Conservation (phyloP, 2,888 invertebrate species). For the Zaprionus bogoriensis region DNA sequence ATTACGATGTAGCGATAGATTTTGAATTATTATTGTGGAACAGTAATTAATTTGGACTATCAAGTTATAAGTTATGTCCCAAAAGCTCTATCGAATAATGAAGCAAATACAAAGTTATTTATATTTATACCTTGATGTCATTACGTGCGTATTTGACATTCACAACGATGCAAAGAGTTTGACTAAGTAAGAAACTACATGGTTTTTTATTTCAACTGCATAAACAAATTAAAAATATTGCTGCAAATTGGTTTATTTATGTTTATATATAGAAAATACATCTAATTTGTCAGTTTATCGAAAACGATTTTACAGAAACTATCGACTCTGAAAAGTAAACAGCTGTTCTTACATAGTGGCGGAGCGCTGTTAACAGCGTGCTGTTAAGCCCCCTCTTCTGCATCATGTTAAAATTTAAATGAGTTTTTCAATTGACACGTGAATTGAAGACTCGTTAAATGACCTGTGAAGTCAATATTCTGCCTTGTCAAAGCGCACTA, state of each 20-base stretch:
- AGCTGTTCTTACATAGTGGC: background rate
- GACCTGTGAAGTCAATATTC: background rate
- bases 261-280: background rate
- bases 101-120: no score
- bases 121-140: no score
- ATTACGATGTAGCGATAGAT: background rate
- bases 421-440: no score
- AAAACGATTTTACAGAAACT: background rate
- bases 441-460: background rate
- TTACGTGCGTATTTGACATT: no score
- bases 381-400: no score
- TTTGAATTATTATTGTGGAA: background rate
- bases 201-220: no score
- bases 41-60: background rate
- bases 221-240: background rate
- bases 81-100: no score
- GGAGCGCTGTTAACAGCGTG: background rate
- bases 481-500: constrained; percentile 39
- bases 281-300: background rate
- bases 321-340: background rate
- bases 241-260: background rate
- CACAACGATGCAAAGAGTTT: no score
- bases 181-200: no score
- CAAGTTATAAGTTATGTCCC: no score
- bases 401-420: no score